A percentile compares a stretch with the other conserved stretches of the same genome.
Conservation (phyloP, 2,888 invertebrate species). For the Agrochola circellaris region DNA sequence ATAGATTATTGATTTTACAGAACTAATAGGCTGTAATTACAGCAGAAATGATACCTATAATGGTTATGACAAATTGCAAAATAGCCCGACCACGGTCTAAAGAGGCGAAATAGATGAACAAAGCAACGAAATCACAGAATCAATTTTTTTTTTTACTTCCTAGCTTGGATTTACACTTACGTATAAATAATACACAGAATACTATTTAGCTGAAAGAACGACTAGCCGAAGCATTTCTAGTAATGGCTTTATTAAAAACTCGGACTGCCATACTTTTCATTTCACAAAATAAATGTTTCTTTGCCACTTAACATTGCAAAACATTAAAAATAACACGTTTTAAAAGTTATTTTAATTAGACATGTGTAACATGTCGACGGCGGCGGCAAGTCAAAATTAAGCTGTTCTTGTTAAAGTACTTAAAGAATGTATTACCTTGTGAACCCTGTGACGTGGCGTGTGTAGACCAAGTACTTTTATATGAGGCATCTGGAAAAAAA, state of each 20-base stretch:
- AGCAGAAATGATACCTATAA: background rate
- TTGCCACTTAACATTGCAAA: slow-evolving; percentile 4
- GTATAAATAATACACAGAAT: background rate
- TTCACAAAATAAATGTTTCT: background rate
- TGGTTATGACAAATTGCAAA: background rate
- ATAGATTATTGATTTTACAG: background rate
- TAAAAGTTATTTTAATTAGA: slow-evolving; percentile 15
- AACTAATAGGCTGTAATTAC: background rate
- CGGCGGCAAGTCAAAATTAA: slow-evolving; percentile 19
- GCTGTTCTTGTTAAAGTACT: background rate
- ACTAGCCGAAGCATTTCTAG: background rate
- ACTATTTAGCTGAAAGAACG: background rate
- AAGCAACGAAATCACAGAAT: too few species aligned
- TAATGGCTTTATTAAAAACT: background rate
- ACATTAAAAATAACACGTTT: slow-evolving; percentile 8
- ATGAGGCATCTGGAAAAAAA: slow-evolving; percentile 94
- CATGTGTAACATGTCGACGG: slow-evolving; percentile 3
- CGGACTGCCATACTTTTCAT: background rate
- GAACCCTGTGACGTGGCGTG: slow-evolving; percentile 93
- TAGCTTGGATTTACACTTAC: too few species aligned
- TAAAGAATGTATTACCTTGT: slow-evolving; percentile 91
- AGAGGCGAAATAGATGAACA: background rate
- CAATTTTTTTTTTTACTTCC: too few species aligned
- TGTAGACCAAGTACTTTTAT: slow-evolving; percentile 96
- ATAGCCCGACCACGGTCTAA: background rate